A percentile compares a stretch with the other conserved stretches of the same genome.
phyloP scores from a whole-genome alignment of 1,140 invertebrate species.

The Laodelphax striatellus region DNA sequence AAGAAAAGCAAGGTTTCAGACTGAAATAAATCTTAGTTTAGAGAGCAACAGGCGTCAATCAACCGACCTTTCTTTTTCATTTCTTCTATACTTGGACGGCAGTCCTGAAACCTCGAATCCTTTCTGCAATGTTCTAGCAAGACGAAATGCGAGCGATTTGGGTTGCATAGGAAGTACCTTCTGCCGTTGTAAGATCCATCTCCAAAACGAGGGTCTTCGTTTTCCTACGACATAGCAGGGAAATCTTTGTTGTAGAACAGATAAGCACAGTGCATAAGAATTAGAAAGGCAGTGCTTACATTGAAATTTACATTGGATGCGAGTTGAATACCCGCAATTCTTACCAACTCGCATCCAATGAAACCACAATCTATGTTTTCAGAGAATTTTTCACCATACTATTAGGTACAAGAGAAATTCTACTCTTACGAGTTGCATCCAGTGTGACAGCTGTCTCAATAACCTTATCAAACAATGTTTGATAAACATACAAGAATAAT shows the following conservation, averaged over 20 bases:
- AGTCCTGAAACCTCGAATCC: slow-evolving; percentile 63
- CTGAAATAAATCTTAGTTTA: too few species aligned
- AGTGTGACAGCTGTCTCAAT: too few species aligned
- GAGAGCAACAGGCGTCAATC: too few species aligned
- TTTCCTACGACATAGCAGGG: slow-evolving; percentile 37
- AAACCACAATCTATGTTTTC: too few species aligned
- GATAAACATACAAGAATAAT: too few species aligned
- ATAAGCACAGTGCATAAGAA: neutral
- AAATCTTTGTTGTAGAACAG: neutral
- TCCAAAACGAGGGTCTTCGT: slow-evolving; percentile 54
- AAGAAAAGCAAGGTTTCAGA: too few species aligned
- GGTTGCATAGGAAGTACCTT: slow-evolving; percentile 57
- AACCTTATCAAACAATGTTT: too few species aligned
- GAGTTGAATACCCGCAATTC: neutral
- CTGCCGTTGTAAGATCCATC: slow-evolving; percentile 65
- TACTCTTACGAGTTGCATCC: too few species aligned
- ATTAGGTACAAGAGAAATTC: too few species aligned
- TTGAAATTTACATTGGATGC: neutral
- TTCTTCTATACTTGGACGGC: slow-evolving; percentile 25
- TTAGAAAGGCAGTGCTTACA: too few species aligned
- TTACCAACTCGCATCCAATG: neutral
- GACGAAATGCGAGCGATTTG: slow-evolving; percentile 63
- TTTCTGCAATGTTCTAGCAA: slow-evolving; percentile 60
- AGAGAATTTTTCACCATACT: too few species aligned
- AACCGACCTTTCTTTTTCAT: slow-evolving; percentile 16